Conservation (phyloP, 2,888 invertebrate genomes). For the Trissolcus brochymenae region DNA sequence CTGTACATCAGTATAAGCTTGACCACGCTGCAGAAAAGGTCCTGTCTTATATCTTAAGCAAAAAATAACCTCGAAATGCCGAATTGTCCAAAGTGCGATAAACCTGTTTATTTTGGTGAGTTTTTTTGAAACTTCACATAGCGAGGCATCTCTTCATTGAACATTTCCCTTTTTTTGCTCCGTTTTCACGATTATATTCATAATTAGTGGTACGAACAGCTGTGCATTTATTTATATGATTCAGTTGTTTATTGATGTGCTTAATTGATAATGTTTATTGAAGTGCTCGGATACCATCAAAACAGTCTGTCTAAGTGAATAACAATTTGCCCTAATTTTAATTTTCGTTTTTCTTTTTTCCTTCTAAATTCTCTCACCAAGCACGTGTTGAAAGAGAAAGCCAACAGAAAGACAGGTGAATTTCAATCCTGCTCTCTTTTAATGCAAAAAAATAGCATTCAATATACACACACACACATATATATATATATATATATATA, state of each 20-base stretch:
- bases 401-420: too few species aligned
- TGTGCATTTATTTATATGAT: not conserved
- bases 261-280: too few species aligned
- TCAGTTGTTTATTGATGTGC: not conserved
- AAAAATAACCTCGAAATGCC: slow-evolving; percentile 74
- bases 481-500: too few species aligned
- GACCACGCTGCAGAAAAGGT: slow-evolving; percentile 68
- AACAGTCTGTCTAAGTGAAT: too few species aligned
- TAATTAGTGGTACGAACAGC: not conserved
- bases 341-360: too few species aligned
- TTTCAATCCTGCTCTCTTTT: too few species aligned
- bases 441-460: too few species aligned
- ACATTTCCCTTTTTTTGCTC: not conserved
- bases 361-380: too few species aligned
- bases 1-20: slow-evolving; percentile 72
- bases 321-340: too few species aligned
- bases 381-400: too few species aligned
- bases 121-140: slow-evolving; percentile 41
- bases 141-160: not conserved
- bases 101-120: slow-evolving; percentile 81
- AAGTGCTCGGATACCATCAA: too few species aligned
- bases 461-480: too few species aligned
- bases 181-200: not conserved
- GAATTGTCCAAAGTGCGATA: slow-evolving; percentile 80
- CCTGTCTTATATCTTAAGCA: slow-evolving; percentile 28